A percentile compares a stretch with the other conserved stretches of the same genome.
phyloP scores from a whole-genome alignment of 2,888 invertebrate species.

The Xestia rhomboidea region DNA sequence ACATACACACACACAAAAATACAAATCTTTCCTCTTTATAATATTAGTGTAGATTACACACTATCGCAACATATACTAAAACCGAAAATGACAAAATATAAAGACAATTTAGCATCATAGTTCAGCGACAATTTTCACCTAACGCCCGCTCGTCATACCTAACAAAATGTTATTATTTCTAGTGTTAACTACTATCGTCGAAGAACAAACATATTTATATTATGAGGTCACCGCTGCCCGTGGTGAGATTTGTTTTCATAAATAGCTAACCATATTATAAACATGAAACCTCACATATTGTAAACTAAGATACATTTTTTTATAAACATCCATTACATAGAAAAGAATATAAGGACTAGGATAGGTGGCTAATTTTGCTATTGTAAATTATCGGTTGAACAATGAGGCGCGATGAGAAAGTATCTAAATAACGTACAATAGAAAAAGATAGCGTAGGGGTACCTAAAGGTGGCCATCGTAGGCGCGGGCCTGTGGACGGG shows the following conservation, averaged over 20 bases:
- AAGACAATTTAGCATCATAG: constrained; percentile 29
- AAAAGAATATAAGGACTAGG: constrained; percentile 64
- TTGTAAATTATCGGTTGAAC: constrained; percentile 61
- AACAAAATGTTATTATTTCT: constrained; percentile 68
- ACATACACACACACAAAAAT: too few relatives aligned
- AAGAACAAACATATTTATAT: constrained; percentile 80
- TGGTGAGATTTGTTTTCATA: constrained; percentile 83
- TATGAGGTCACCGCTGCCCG: constrained; percentile 81
- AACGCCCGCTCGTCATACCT: constrained; percentile 34
- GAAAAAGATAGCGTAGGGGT: too few relatives aligned
- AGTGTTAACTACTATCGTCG: constrained; percentile 58
- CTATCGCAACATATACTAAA: constrained; percentile 12
- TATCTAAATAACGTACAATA: constrained; percentile 47
- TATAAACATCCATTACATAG: constrained; percentile 73
- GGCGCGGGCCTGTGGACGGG: too few relatives aligned
- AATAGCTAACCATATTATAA: constrained; percentile 79
- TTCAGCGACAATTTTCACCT: constrained; percentile 47
- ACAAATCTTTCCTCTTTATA: too few relatives aligned
- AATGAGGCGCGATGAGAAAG: constrained; percentile 36
- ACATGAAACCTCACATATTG: constrained; percentile 79
- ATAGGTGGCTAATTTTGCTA: constrained; percentile 58
- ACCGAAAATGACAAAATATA: constrained; percentile 30
- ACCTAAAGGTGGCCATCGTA: too few relatives aligned
- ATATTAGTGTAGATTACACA: too few relatives aligned
- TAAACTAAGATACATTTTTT: constrained; percentile 76